These are phyloP conservation scores for Wasmannia auropunctata DNA, from an alignment of 1,140 invertebrate species.

Conservation along the genomic window DNA sequence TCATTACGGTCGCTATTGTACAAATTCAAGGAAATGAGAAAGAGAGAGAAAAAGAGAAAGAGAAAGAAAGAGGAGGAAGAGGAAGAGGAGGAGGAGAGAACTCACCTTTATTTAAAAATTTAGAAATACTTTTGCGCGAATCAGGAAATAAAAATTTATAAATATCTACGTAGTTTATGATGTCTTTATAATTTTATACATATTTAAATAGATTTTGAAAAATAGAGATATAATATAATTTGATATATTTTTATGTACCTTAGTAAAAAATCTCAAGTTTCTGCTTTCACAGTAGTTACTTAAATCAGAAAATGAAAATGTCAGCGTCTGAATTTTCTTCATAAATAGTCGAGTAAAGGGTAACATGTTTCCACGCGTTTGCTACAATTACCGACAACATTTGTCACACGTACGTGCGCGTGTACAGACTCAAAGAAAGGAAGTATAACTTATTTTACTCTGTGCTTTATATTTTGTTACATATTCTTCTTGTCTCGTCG, in stretches of 20 bases:
- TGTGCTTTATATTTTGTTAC: background rate
- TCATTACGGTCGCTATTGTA: slow-evolving; percentile 4
- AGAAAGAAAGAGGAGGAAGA: background rate
- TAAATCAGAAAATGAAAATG: background rate
- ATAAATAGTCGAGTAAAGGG: background rate
- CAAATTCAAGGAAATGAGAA: background rate
- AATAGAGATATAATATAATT: background rate
- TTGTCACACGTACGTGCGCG: background rate
- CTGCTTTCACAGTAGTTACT: background rate
- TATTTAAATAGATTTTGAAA: background rate
- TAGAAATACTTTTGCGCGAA: background rate
- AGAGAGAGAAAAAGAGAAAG: background rate
- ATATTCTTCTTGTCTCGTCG: slow-evolving; percentile 12
- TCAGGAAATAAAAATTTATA: background rate
- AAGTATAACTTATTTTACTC: slow-evolving; percentile 15
- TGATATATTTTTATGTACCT: background rate
- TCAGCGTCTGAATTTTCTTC: slow-evolving; percentile 7
- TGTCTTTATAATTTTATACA: background rate
- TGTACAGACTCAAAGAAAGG: background rate
- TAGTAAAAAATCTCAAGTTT: background rate
- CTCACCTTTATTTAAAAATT: background rate
- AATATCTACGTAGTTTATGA: background rate
- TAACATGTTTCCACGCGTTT: slow-evolving; percentile 28
- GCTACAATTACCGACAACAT: slow-evolving; percentile 6
- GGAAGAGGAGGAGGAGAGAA: background rate